Percentiles rank a stretch among this genome's conserved stretches.
These are phyloP conservation scores for Oncopodura yosiiana DNA, from an alignment of 1,140 invertebrate species.

Conservation along the genomic window DNA sequence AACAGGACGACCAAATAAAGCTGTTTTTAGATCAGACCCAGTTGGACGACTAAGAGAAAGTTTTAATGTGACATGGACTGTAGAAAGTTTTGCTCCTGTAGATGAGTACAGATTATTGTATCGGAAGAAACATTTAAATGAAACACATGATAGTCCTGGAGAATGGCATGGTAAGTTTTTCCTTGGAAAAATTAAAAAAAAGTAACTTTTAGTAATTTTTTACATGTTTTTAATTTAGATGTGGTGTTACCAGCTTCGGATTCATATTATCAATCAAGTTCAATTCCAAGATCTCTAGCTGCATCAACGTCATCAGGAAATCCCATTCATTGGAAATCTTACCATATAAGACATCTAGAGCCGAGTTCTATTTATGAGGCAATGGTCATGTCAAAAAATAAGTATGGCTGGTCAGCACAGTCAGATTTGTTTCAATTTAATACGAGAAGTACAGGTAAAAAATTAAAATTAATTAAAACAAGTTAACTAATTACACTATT, in stretches of 20 bases:
- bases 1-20: conserved; percentile 52
- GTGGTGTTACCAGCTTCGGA: conserved; percentile 49
- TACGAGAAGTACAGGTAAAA: conserved; percentile 36
- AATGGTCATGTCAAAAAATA: conserved; percentile 53
- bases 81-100: conserved; percentile 53
- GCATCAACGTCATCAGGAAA: conserved; percentile 42
- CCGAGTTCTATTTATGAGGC: conserved; percentile 53
- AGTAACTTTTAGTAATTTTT: too few relatives aligned
- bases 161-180: too few relatives aligned
- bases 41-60: conserved; percentile 51
- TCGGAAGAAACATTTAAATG: conserved; percentile 54
- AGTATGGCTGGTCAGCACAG: conserved; percentile 48
- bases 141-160: conserved; percentile 58
- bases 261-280: conserved; percentile 36
- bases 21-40: conserved; percentile 51
- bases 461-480: too few relatives aligned
- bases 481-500: too few relatives aligned
- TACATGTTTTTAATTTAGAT: too few relatives aligned
- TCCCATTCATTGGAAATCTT: conserved; percentile 48
- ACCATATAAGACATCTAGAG: conserved; percentile 48
- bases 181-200: too few relatives aligned
- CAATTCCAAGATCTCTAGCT: conserved; percentile 17
- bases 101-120: conserved; percentile 55
- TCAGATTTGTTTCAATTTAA: conserved; percentile 37
- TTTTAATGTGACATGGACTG: conserved; percentile 57